Percentiles rank a stretch among this genome's conserved stretches.
These are phyloP conservation scores for Dryocosmus kuriphilus DNA, from an alignment of 2,888 invertebrate genomes.

Conservation along the genomic window DNA sequence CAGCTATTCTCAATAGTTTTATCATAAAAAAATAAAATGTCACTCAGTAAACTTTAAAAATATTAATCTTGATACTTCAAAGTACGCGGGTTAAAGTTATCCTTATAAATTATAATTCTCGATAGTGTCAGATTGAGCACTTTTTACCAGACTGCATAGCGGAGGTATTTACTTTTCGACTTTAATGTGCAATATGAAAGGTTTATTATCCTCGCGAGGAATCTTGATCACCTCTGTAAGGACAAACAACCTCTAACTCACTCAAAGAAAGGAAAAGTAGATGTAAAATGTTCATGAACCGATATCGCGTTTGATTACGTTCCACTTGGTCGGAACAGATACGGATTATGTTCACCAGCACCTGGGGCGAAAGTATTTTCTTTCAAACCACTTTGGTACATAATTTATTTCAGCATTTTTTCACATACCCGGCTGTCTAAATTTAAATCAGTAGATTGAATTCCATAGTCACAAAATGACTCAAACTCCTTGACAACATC, in stretches of 20 bases:
- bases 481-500: neutral
- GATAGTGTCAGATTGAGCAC: neutral
- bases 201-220: neutral
- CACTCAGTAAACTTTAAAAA: neutral
- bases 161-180: slow-evolving; percentile 9
- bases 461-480: neutral
- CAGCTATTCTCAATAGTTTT: neutral
- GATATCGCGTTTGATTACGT: slow-evolving; percentile 2
- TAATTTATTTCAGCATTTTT: neutral
- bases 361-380: slow-evolving; percentile 18
- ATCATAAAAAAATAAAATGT: neutral
- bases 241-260: slow-evolving; percentile 23
- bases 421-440: neutral
- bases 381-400: neutral
- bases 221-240: slow-evolving; percentile 6
- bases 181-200: neutral
- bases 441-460: neutral
- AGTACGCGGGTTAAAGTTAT: neutral
- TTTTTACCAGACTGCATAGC: neutral
- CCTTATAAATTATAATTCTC: neutral
- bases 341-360: neutral
- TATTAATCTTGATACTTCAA: neutral
- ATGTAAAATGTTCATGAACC: neutral
- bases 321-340: neutral
- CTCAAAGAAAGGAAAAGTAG: slow-evolving; percentile 17